Percentiles rank a stretch among this genome's conserved stretches.
These are phyloP conservation scores for Caradrina kadenii DNA, from an alignment of 2,888 invertebrate species.

Conservation along the genomic window DNA sequence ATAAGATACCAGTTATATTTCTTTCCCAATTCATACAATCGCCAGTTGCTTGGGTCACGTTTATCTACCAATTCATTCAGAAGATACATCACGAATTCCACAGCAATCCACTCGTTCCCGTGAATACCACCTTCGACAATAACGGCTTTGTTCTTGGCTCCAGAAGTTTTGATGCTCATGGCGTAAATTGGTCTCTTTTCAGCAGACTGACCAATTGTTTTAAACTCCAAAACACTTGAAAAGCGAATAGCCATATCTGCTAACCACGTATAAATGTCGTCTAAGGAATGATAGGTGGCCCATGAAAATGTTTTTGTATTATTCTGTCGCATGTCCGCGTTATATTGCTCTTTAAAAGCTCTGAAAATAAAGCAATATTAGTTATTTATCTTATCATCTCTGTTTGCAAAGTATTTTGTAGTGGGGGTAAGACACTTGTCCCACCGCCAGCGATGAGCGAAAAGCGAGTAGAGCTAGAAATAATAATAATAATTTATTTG, in stretches of 20 bases:
- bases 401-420: too few species aligned
- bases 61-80: conserved; percentile 87
- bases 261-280: conserved; percentile 91
- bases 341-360: conserved; percentile 75
- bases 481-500: too few species aligned
- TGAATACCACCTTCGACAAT: conserved; percentile 92
- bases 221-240: conserved; percentile 78
- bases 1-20: conserved; percentile 92
- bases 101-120: conserved; percentile 94
- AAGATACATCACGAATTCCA: conserved; percentile 91
- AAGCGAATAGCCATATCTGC: conserved; percentile 81
- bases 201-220: conserved; percentile 80
- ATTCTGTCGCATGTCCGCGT: conserved; percentile 60
- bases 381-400: too few species aligned
- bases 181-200: conserved; percentile 84
- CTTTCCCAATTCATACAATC: conserved; percentile 79
- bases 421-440: too few species aligned
- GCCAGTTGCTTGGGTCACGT: conserved; percentile 69
- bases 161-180: conserved; percentile 62
- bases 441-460: too few species aligned
- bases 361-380: conserved; percentile 63
- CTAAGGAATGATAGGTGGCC: conserved; percentile 90
- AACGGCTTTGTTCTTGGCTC: conserved; percentile 78
- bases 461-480: too few species aligned
- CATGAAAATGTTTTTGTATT: conserved; percentile 78